These are phyloP conservation scores for Morbakka virulenta DNA, from an alignment of 30 jellyfish, hydroid and myxozoan genomes.

Conservation along the genomic window DNA sequence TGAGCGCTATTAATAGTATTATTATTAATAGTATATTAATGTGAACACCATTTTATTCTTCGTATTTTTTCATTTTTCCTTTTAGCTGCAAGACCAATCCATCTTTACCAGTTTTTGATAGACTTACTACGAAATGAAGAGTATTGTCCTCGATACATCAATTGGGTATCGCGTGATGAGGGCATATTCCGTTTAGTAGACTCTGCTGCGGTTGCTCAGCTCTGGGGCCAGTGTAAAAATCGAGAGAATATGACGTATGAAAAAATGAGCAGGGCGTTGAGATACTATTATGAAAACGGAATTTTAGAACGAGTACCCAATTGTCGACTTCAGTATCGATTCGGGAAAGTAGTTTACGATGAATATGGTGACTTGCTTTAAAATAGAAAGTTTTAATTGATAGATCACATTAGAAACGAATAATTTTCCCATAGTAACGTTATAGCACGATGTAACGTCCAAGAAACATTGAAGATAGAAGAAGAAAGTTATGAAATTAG, in stretches of 20 bases:
- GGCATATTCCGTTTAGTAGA: conserved; percentile 76
- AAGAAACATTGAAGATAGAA: no score
- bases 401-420: no score
- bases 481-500: no score
- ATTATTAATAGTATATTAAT: no score
- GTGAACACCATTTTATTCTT: no score
- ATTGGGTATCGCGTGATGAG: conserved; percentile 85
- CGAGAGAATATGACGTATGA: conserved; percentile 80
- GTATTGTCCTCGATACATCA: conserved; percentile 60
- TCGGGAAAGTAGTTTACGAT: conserved; percentile 65
- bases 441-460: no score
- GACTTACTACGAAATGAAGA: conserved; percentile 62
- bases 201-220: conserved; percentile 80
- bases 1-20: no score
- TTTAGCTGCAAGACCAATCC: conserved; percentile 32
- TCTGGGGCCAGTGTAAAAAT: conserved; percentile 89
- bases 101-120: conserved; percentile 61
- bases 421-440: no score
- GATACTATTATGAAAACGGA: conserved; percentile 77
- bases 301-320: conserved; percentile 78
- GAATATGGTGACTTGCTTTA: conserved; percentile 31
- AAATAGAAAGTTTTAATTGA: no score
- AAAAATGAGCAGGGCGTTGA: conserved; percentile 79
- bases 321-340: conserved; percentile 67
- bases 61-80: no score